Percentiles rank a stretch among this genome's conserved stretches.
These are phyloP conservation scores for Zaprionus obscuricornis DNA, from an alignment of 2,888 invertebrate genomes.

Conservation along the genomic window DNA sequence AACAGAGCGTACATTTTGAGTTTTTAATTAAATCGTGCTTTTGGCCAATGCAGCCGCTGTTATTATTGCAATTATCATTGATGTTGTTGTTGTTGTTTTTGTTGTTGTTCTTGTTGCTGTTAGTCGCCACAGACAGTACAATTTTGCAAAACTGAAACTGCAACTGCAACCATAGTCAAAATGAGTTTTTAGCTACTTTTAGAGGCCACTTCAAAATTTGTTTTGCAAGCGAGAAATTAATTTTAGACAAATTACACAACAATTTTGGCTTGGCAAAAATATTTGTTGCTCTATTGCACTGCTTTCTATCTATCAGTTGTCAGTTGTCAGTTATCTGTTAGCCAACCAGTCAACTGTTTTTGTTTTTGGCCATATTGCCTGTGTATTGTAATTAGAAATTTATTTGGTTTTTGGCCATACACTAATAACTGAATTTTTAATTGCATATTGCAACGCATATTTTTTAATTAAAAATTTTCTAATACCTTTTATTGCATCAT, in stretches of 20 bases:
- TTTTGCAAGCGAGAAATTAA: slow-evolving; percentile 52
- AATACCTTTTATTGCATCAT: slow-evolving; percentile 21
- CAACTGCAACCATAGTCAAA: slow-evolving; percentile 40
- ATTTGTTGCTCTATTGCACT: slow-evolving; percentile 15
- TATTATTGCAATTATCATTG: slow-evolving; percentile 33
- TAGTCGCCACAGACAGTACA: slow-evolving; percentile 47
- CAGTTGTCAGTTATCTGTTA: slow-evolving; percentile 12
- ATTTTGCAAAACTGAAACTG: slow-evolving; percentile 47
- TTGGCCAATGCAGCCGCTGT: slow-evolving; percentile 43
- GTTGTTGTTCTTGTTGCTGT: slow-evolving; percentile 31
- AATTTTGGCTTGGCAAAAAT: slow-evolving; percentile 34
- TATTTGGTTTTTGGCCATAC: slow-evolving; percentile 67
- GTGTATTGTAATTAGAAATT: slow-evolving; percentile 65
- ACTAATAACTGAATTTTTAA: slow-evolving; percentile 65
- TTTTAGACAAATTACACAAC: slow-evolving; percentile 51
- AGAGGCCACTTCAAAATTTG: slow-evolving; percentile 41
- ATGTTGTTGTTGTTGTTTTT: slow-evolving; percentile 23
- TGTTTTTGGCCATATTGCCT: slow-evolving; percentile 29
- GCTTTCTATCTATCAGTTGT: slow-evolving; percentile 21
- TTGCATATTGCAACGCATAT: slow-evolving; percentile 57
- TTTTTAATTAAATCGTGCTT: slow-evolving; percentile 68
- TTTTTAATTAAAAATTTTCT: slow-evolving; percentile 50
- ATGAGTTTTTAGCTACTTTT: slow-evolving; percentile 55
- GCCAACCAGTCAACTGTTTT: slow-evolving; percentile 30
- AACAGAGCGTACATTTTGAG: slow-evolving; percentile 50